These are phyloP conservation scores for Catharus ustulatus DNA, from an alignment of 2,797 vertebrate species.

Conservation along the genomic window DNA sequence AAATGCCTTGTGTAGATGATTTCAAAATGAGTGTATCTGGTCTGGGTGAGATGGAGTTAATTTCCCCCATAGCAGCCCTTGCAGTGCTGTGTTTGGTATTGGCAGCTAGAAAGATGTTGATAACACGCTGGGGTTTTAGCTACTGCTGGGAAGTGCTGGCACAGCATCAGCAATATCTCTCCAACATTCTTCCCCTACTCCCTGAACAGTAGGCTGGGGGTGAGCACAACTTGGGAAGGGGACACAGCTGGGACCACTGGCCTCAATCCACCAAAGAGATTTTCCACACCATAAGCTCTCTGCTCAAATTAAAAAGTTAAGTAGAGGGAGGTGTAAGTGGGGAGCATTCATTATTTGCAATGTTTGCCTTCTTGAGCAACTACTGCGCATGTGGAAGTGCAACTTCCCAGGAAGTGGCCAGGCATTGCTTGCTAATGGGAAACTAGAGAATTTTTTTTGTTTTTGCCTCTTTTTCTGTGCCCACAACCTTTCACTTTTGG, in stretches of 20 bases:
- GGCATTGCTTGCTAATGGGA: fast-evolving
- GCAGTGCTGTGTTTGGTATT: not conserved
- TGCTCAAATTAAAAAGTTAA: not conserved
- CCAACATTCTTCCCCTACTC: not conserved
- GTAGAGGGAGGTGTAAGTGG: not conserved
- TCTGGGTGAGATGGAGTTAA: not conserved
- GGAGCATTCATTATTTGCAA: fast-evolving
- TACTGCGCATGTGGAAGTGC: not conserved
- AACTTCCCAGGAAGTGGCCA: not conserved
- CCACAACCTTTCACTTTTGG: not conserved
- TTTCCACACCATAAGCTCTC: not conserved
- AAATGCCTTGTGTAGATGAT: not conserved
- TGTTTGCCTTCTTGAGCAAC: fast-evolving
- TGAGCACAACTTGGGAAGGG: not conserved
- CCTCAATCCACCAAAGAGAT: not conserved
- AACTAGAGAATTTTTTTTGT: not conserved
- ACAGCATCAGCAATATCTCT: not conserved
- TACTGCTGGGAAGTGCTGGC: not conserved
- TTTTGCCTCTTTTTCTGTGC: not conserved
- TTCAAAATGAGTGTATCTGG: not conserved
- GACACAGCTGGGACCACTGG: not conserved
- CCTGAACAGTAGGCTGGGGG: no score
- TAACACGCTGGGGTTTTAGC: not conserved
- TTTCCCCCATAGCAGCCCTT: not conserved
- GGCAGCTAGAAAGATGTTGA: not conserved